A percentile compares a stretch with the other conserved stretches of the same genome.
These are phyloP conservation scores for Glossophaga mutica DNA, from an alignment of 2,797 vertebrate species.

Conservation along the genomic window DNA sequence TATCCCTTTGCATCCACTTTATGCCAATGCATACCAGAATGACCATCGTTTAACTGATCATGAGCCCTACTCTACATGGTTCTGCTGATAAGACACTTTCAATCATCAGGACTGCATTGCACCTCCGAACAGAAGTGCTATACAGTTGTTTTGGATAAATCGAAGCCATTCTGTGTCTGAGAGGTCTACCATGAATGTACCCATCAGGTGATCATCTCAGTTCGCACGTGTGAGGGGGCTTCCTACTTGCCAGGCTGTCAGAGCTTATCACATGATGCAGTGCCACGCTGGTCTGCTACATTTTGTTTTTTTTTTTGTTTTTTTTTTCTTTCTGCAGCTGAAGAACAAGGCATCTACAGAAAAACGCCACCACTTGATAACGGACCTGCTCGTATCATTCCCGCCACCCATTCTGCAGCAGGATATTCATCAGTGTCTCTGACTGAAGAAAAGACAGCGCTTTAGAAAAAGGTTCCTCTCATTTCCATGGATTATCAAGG, in stretches of 20 bases:
- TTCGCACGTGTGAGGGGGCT: not conserved
- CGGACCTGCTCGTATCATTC: not conserved
- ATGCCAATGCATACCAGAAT: not conserved
- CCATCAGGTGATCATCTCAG: not conserved
- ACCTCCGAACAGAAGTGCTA: not conserved
- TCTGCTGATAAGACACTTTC: not conserved
- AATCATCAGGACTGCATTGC: not conserved
- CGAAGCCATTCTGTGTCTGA: not conserved
- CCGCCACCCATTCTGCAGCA: not conserved
- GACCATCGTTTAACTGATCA: not conserved
- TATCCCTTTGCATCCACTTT: not conserved
- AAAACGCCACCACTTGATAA: not conserved
- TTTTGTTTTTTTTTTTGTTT: constrained; percentile 59
- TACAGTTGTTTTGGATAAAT: not conserved
- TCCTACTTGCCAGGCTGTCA: not conserved
- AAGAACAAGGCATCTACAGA: constrained; percentile 5
- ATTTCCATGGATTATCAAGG: not conserved
- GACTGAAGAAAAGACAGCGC: not conserved
- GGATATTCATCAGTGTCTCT: not conserved
- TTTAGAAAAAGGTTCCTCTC: not conserved
- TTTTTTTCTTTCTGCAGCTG: constrained; percentile 36
- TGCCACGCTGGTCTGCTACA: constrained; percentile 32
- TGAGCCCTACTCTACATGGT: not conserved
- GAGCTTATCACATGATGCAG: not conserved
- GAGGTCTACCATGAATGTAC: not conserved